Evolutionary conservation across 2,797 vertebrate species (phyloP).

Genomic region (Amniataba percoides): DNA sequence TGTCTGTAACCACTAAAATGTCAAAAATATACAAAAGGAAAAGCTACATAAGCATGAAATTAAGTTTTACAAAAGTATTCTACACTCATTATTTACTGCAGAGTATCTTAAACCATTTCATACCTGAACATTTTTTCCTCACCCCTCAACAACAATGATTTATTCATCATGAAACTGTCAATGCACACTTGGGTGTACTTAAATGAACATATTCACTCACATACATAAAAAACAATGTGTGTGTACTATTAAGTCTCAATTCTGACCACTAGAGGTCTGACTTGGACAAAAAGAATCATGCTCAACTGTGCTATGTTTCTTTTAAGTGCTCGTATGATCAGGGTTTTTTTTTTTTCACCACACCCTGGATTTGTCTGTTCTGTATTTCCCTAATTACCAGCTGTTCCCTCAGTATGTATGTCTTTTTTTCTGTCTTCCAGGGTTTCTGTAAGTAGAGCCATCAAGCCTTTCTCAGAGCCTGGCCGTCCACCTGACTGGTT

Average conservation of each 20-base stretch:
- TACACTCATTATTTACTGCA: no score
- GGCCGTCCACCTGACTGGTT: slow-evolving; percentile 99
- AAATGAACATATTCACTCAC: neutral
- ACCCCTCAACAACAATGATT: no score
- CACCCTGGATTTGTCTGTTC: neutral
- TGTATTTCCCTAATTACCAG: neutral
- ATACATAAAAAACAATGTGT: neutral
- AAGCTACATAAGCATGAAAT: neutral
- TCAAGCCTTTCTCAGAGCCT: slow-evolving; percentile 97
- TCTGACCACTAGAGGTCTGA: slow-evolving; percentile 38
- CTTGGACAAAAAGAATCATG: neutral
- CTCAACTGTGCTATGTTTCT: neutral
- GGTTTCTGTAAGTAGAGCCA: slow-evolving; percentile 99
- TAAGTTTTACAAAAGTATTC: neutral
- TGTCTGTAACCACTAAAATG: neutral
- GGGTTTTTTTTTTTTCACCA: neutral
- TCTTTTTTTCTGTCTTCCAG: slow-evolving; percentile 75
- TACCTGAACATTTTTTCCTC: neutral
- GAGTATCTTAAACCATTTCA: neutral
- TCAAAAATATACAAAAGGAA: neutral
- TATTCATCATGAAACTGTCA: neutral
- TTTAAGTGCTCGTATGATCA: neutral
- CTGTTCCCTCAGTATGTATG: neutral
- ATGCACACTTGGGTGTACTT: neutral
- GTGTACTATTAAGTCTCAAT: neutral